phyloP scores from a whole-genome alignment of 1,140 invertebrate species.

The Solen grandis region DNA sequence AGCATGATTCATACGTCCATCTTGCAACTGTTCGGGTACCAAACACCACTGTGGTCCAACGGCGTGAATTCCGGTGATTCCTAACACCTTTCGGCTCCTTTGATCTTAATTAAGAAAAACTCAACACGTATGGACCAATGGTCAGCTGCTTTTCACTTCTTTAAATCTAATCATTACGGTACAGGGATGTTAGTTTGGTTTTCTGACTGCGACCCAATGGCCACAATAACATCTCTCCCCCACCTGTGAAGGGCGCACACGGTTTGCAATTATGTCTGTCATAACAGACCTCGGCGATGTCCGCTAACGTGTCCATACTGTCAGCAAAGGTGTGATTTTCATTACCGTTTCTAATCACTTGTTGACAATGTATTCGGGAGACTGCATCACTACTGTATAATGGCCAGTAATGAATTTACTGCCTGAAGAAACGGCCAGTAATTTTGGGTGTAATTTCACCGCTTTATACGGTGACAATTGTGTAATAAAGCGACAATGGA shows the following conservation, averaged over 20 bases:
- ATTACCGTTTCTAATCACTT: slow-evolving; percentile 50
- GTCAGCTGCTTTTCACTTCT: slow-evolving; percentile 17
- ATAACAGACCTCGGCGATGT: slow-evolving; percentile 28
- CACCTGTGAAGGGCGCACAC: slow-evolving; percentile 40
- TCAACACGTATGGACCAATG: slow-evolving; percentile 42
- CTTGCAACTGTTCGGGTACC: not conserved
- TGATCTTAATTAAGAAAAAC: slow-evolving; percentile 42
- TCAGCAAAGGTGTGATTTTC: slow-evolving; percentile 42
- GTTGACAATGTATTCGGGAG: slow-evolving; percentile 24
- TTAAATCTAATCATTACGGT: slow-evolving; percentile 28
- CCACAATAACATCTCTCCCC: slow-evolving; percentile 12
- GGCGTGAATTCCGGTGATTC: slow-evolving; percentile 27
- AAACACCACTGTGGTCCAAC: not conserved
- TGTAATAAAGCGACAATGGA: slow-evolving; percentile 54
- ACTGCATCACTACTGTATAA: slow-evolving; percentile 25
- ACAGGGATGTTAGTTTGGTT: slow-evolving; percentile 15
- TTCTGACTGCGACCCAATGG: not conserved
- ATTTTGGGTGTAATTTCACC: slow-evolving; percentile 50
- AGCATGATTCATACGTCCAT: not conserved
- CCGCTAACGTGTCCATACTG: slow-evolving; percentile 36
- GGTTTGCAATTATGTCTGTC: slow-evolving; percentile 42
- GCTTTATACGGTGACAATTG: slow-evolving; percentile 44
- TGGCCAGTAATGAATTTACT: slow-evolving; percentile 55
- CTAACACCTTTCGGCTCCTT: slow-evolving; percentile 27
- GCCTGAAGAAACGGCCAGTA: slow-evolving; percentile 28